Evolutionary conservation across 1,140 invertebrate species (phyloP), one percentile per base, ranked within the genome.

Genomic region (Globodera rostochiensis): DNA sequence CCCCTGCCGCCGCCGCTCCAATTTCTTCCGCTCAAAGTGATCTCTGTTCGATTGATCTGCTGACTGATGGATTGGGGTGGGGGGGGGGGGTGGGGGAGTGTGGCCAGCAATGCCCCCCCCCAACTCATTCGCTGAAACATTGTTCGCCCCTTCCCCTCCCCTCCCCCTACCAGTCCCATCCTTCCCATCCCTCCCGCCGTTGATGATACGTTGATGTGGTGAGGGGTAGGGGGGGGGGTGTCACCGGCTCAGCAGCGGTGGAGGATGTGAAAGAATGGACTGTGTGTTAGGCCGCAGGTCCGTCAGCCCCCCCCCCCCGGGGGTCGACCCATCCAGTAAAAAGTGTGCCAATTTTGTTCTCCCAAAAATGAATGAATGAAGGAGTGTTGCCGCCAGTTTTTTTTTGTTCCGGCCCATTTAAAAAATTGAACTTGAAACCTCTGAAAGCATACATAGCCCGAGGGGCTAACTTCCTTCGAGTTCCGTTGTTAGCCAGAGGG

Each of bases 51-150:
- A 36, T 36, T 36, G 25, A 36, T 36, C 25, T 19, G 15, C 15
- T 60, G 57, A 60, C 15, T 0, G 11, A 60, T 19, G 6, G 57
- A 15, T 15, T 6, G 9, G 13, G 57, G 57, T 3, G 50, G 57
- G 9, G 13, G 57, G 57, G 8, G 50, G 6, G 57, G 5, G 6
- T 6, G 9, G 11, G 57, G 57, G 8, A 13, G 13, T 60, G 57
- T 19, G 19, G 13, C 57, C 6, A 19, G 57, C 57, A 7, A 74
- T 74, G n/a, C 25, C 45, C 46, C 25, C 25, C 25, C n/a, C 9
- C n/a, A n/a, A 74, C 21, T 74, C 49, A 46, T 36, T 74, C 47
- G 36, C 7, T 74, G 8, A 36, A 74, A 74, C n/a, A 74, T 21
- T 36, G 57, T 60, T 60, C 15, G 57, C 11, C 57, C 57, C 57